Percentiles rank a stretch among this genome's conserved stretches.
phyloP scores from a whole-genome alignment of 2,797 vertebrate genomes.

The Erethizon dorsatum region DNA sequence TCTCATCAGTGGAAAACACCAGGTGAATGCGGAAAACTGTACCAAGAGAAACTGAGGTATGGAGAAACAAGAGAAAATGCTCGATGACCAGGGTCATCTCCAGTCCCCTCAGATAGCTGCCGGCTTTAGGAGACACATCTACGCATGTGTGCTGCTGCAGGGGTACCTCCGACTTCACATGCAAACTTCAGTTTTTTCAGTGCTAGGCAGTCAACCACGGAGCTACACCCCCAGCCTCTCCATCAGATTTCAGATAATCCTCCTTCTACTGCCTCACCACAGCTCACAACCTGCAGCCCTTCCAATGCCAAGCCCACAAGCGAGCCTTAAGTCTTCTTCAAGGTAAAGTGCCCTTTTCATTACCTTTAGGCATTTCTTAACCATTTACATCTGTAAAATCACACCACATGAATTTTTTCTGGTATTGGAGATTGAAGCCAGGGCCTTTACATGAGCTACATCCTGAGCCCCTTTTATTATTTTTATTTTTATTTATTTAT shows the following conservation, averaged over 20 bases:
- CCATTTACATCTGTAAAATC: neutral
- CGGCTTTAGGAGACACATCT: neutral
- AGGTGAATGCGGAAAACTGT: neutral
- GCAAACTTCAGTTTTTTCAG: neutral
- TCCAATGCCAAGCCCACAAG: neutral
- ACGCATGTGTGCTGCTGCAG: accelerated
- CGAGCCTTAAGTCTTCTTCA: neutral
- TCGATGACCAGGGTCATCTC: neutral
- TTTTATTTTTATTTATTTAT: neutral
- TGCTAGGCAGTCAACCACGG: neutral
- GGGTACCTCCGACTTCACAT: neutral
- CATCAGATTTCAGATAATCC: neutral
- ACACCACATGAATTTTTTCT: neutral
- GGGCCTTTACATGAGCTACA: neutral
- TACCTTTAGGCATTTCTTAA: neutral
- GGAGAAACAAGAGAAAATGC: neutral
- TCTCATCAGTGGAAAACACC: neutral
- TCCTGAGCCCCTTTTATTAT: neutral
- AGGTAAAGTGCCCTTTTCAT: neutral
- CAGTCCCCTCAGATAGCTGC: neutral
- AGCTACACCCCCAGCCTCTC: neutral
- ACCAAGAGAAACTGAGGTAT: neutral
- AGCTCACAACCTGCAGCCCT: neutral
- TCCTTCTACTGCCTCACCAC: neutral
- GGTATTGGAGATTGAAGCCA: neutral